These are phyloP conservation scores for Lanistes nyassanus DNA, from an alignment of 1,140 invertebrate species.

Conservation along the genomic window DNA sequence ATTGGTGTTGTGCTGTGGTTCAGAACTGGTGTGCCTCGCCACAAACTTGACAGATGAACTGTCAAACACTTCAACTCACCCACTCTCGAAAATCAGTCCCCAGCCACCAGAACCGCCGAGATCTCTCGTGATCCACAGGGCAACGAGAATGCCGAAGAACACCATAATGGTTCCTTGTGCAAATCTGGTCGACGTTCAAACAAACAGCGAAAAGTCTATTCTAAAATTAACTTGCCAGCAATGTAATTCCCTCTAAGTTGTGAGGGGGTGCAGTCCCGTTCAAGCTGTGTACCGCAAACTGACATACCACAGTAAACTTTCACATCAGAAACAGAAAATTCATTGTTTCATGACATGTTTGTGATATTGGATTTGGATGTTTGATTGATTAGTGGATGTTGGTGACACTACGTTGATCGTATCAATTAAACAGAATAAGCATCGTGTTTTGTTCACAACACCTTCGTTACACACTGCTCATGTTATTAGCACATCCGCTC, in stretches of 20 bases:
- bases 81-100: conserved; percentile 42
- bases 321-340: background rate
- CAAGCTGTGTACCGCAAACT: background rate
- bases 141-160: conserved; percentile 81
- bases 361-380: too few species aligned
- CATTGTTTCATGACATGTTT: background rate
- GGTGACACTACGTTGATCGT: too few species aligned
- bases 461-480: too few species aligned
- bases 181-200: conserved; percentile 58
- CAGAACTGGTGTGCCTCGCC: too few species aligned
- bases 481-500: too few species aligned
- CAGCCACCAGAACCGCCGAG: conserved; percentile 83
- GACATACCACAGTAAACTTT: background rate
- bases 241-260: too few species aligned
- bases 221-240: background rate
- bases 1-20: too few species aligned
- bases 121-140: conserved; percentile 89
- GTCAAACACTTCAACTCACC: conserved; percentile 27
- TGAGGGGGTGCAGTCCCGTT: too few species aligned
- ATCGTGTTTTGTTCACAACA: too few species aligned
- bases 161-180: conserved; percentile 81
- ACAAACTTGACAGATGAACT: too few species aligned
- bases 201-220: background rate
- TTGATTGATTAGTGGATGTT: too few species aligned
- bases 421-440: too few species aligned